These are phyloP conservation scores for Polypterus senegalus DNA, from an alignment of 2,113 vertebrate species.

Conservation along the genomic window DNA sequence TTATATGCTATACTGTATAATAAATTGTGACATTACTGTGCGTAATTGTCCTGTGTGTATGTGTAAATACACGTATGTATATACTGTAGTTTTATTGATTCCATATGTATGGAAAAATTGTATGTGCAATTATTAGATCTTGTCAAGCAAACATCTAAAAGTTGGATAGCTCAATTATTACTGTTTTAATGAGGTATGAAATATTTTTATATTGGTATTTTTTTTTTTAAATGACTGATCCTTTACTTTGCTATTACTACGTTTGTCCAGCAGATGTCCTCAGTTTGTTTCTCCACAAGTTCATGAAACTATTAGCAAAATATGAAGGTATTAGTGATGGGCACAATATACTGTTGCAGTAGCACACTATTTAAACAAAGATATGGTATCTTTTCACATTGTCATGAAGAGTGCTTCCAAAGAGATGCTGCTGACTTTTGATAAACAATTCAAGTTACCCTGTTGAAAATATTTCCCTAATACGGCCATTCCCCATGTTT, in stretches of 20 bases:
- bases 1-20: background rate
- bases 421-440: conserved; percentile 3
- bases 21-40: background rate
- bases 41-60: conserved; percentile 1
- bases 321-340: background rate
- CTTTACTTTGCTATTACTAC: too few species aligned
- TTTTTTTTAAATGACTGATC: too few species aligned
- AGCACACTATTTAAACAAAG: conserved; percentile 5
- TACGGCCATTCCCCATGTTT: conserved; percentile 5
- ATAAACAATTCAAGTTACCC: conserved; percentile 6
- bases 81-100: too few species aligned
- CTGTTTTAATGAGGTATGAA: too few species aligned
- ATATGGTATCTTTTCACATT: conserved; percentile 11
- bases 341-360: conserved; percentile 10
- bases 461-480: conserved; percentile 7
- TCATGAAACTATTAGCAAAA: too few species aligned
- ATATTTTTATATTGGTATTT: too few species aligned
- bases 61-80: background rate
- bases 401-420: conserved; percentile 9
- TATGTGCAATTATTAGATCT: too few species aligned
- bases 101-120: too few species aligned
- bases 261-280: too few species aligned
- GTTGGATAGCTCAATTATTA: too few species aligned
- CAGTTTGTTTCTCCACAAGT: too few species aligned
- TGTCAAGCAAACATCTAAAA: too few species aligned